Conservation (phyloP, 2,797 vertebrate genomes). For the Enteromius viviparus region DNA sequence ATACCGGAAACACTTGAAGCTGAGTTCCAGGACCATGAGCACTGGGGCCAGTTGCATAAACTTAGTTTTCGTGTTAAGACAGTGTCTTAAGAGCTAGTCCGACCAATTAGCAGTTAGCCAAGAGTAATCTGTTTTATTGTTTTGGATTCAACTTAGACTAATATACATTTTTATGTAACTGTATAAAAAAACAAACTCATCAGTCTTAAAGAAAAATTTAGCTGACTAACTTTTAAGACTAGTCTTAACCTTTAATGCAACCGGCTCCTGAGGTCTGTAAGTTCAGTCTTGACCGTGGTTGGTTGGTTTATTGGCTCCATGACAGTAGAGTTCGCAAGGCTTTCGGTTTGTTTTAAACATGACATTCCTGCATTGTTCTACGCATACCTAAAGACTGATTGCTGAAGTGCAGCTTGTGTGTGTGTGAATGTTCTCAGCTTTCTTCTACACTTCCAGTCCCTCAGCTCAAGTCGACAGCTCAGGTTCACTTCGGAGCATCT, state of each 20-base stretch:
- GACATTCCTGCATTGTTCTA: not conserved
- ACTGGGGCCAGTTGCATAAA: no score
- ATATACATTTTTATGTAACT: no score
- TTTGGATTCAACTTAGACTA: no score
- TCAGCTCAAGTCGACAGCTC: slow-evolving; percentile 37
- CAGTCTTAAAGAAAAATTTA: no score
- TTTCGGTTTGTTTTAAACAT: not conserved
- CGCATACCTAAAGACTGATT: slow-evolving; percentile 3
- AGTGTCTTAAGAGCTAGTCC: no score
- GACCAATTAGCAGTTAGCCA: no score
- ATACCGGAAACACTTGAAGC: not conserved
- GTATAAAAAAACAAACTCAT: no score
- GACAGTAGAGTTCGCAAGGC: not conserved
- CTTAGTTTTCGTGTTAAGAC: no score
- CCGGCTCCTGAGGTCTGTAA: not conserved
- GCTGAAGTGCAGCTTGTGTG: not conserved
- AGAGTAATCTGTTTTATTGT: no score
- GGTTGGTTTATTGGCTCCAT: not conserved
- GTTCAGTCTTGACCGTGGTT: not conserved
- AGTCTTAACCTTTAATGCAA: no score
- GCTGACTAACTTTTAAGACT: no score
- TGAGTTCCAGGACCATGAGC: not conserved
- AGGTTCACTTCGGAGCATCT: slow-evolving; percentile 48
- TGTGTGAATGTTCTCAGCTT: slow-evolving; percentile 32
- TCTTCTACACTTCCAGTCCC: slow-evolving; percentile 13